Evolutionary conservation across 2,888 invertebrate genomes (phyloP).

Genomic region (Chymomyza fuscimana): DNA sequence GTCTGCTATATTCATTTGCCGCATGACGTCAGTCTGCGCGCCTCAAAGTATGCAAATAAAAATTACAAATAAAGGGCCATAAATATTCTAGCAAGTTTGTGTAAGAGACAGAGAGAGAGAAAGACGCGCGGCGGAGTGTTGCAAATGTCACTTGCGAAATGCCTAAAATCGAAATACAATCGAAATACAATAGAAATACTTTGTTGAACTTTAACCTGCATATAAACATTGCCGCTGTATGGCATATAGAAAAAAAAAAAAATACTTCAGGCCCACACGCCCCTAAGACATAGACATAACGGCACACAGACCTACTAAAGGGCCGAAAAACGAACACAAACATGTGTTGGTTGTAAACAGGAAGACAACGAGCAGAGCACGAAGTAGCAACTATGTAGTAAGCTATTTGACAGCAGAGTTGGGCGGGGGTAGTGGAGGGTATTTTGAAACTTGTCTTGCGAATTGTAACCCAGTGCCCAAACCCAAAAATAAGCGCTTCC

Average conservation of each 20-base stretch:
- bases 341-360: slow-evolving; percentile 74
- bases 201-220: slow-evolving; percentile 44
- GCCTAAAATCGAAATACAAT: slow-evolving; percentile 57
- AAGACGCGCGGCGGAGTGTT: background rate
- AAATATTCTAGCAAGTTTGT: background rate
- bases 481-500: background rate
- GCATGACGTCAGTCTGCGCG: slow-evolving; percentile 13
- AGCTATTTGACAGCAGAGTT: background rate
- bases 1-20: slow-evolving; percentile 64
- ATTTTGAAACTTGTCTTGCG: background rate
- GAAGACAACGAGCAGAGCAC: slow-evolving; percentile 32
- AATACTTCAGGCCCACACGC: slow-evolving; percentile 18
- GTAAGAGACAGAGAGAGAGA: background rate
- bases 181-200: slow-evolving; percentile 53
- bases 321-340: slow-evolving; percentile 33
- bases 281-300: slow-evolving; percentile 35
- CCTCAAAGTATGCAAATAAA: background rate
- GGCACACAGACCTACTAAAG: slow-evolving; percentile 65
- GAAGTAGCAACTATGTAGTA: background rate
- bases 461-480: background rate
- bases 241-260: too few species aligned
- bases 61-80: slow-evolving; percentile 33
- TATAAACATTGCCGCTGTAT: background rate
- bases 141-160: slow-evolving; percentile 26
- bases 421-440: too few species aligned